Evolutionary conservation across 1,140 invertebrate genomes (phyloP).

Genomic region (Heliconius eleuchia): DNA sequence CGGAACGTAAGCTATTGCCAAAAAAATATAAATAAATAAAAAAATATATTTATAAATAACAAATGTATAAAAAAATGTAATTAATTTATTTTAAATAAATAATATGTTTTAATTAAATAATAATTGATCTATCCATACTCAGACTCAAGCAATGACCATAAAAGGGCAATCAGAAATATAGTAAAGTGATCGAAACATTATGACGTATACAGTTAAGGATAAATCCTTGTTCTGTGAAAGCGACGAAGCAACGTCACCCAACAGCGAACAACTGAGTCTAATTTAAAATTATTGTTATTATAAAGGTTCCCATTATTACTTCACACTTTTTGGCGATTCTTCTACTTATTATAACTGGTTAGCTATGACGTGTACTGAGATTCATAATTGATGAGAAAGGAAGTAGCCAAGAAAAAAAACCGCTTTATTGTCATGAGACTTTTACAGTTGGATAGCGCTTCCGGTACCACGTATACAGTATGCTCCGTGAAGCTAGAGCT

Average conservation of each 20-base stretch:
- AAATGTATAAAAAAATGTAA: no score
- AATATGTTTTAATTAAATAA: no score
- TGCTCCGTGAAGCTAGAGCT: neutral
- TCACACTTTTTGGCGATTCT: neutral
- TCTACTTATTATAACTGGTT: neutral
- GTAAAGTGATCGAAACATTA: neutral
- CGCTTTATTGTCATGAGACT: neutral
- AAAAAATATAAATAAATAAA: no score
- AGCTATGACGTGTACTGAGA: neutral
- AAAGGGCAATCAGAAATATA: neutral
- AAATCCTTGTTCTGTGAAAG: neutral
- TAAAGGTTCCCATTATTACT: neutral
- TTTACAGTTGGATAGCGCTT: constrained; percentile 1
- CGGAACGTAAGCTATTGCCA: no score
- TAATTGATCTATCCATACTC: no score
- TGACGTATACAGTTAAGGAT: neutral
- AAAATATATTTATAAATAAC: no score
- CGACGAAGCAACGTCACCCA: neutral
- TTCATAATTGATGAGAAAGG: neutral
- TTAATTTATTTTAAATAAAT: no score
- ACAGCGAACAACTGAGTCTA: neutral
- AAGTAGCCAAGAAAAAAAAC: constrained; percentile 2
- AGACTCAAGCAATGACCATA: neutral
- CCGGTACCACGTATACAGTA: constrained; percentile 1
- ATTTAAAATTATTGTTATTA: neutral